Evolutionary conservation across 2,888 invertebrate species (phyloP).

Genomic region (Spilosoma lubricipeda): DNA sequence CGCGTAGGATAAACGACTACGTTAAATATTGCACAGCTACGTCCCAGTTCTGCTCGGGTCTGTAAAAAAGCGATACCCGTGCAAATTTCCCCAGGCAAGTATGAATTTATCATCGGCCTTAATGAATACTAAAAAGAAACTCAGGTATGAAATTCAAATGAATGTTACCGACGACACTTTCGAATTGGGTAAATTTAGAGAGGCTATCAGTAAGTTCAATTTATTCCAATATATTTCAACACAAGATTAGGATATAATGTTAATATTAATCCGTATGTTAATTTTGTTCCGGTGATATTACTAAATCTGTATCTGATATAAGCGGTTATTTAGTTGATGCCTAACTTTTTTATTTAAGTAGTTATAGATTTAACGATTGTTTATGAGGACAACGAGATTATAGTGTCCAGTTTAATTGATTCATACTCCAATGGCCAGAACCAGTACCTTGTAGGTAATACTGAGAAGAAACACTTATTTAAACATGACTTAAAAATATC

Average conservation of each 20-base stretch:
- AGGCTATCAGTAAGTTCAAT: background rate
- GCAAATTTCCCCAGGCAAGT: conserved; percentile 62
- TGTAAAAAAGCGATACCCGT: conserved; percentile 44
- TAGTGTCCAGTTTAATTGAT: background rate
- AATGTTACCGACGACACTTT: conserved; percentile 1
- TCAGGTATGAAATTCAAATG: conserved; percentile 43
- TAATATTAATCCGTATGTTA: background rate
- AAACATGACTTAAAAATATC: background rate
- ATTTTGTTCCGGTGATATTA: background rate
- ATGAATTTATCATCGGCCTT: conserved; percentile 57
- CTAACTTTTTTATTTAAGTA: too few relatives aligned
- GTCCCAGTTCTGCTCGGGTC: conserved; percentile 22
- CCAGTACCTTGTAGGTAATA: too few relatives aligned
- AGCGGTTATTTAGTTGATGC: background rate
- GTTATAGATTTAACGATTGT: background rate
- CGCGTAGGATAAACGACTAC: conserved; percentile 29
- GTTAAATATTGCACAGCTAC: conserved; percentile 51
- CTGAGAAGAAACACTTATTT: too few relatives aligned
- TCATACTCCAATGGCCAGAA: background rate
- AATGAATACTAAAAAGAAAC: conserved; percentile 49
- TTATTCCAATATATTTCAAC: background rate
- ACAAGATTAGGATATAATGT: background rate
- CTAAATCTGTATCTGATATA: background rate
- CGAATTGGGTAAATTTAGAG: background rate
- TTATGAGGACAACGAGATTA: background rate